Conservation (phyloP, 2,797 vertebrate species). For the Holocentrus rufus region DNA sequence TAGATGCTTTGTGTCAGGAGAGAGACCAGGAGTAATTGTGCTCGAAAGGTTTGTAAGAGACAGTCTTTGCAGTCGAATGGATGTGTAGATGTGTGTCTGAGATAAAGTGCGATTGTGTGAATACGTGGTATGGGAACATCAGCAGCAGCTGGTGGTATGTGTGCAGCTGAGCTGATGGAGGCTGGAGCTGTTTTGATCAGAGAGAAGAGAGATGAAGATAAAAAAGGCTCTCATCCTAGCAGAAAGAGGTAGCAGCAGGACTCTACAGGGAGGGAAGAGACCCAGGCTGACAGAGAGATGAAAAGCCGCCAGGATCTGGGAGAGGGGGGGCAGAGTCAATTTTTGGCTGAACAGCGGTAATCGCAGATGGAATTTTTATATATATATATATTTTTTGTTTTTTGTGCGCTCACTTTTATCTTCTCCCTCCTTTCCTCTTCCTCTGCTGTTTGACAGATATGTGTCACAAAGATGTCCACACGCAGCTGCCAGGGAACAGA, state of each 20-base stretch:
- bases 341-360: slow-evolving; percentile 56
- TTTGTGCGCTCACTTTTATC: slow-evolving; percentile 36
- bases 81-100: slow-evolving; percentile 52
- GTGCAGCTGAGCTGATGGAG: slow-evolving; percentile 26
- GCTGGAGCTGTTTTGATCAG: slow-evolving; percentile 69
- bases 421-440: not conserved
- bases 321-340: slow-evolving; percentile 29
- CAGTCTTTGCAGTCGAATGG: slow-evolving; percentile 37
- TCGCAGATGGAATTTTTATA: slow-evolving; percentile 61
- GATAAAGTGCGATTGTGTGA: slow-evolving; percentile 49
- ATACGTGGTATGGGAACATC: slow-evolving; percentile 25
- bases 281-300: slow-evolving; percentile 53
- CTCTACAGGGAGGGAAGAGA: slow-evolving; percentile 50
- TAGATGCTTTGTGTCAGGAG: slow-evolving; percentile 50
- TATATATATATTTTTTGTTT: slow-evolving; percentile 12
- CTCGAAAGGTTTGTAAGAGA: slow-evolving; percentile 25
- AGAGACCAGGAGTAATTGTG: slow-evolving; percentile 22
- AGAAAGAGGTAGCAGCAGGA: slow-evolving; percentile 45
- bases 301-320: slow-evolving; percentile 49
- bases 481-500: slow-evolving; percentile 96
- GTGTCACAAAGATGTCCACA: slow-evolving; percentile 99
- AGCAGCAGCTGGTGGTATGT: slow-evolving; percentile 2
- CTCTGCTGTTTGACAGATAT: slow-evolving; percentile 86
- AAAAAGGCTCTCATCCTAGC: slow-evolving; percentile 57
- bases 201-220: slow-evolving; percentile 63